Percentiles rank a stretch among this genome's conserved stretches.
These are phyloP conservation scores for Hirudinaria manillensis DNA, from an alignment of 2,888 invertebrate species.

Conservation along the genomic window DNA sequence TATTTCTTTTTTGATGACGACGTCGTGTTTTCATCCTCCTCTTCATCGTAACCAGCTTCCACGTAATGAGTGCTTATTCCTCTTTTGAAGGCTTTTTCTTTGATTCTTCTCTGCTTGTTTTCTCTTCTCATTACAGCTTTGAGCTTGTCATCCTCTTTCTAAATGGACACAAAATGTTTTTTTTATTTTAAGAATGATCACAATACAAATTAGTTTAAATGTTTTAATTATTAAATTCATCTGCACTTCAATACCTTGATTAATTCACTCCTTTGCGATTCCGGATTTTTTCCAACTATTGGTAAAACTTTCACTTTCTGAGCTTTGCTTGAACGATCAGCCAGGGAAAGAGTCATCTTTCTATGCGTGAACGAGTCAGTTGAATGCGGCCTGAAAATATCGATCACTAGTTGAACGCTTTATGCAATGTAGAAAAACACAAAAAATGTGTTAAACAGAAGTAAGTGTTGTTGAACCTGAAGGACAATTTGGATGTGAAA, in stretches of 20 bases:
- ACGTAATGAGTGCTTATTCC: constrained; percentile 17
- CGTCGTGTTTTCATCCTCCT: constrained; percentile 15
- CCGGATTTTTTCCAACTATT: constrained; percentile 87
- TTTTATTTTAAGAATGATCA: background rate
- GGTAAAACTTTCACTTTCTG: constrained; percentile 81
- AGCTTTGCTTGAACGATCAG: constrained; percentile 73
- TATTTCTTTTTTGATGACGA: constrained; percentile 18
- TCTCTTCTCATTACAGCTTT: constrained; percentile 76
- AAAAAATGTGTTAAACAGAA: background rate
- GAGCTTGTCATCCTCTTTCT: constrained; percentile 94
- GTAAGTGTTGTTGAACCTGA: constrained; percentile 58
- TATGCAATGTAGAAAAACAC: too few relatives aligned
- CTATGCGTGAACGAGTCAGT: constrained; percentile 97
- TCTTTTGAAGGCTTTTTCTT: constrained; percentile 53
- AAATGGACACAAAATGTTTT: constrained; percentile 29
- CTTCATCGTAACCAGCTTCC: constrained; percentile 26
- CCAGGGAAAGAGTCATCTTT: constrained; percentile 95
- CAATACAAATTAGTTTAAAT: background rate
- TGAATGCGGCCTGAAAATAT: constrained; percentile 75
- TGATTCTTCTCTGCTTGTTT: constrained; percentile 60
- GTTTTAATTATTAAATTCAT: background rate
- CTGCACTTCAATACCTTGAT: constrained; percentile 66
- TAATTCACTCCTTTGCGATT: constrained; percentile 80
- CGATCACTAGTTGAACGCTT: background rate
- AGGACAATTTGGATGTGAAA: constrained; percentile 89